phyloP scores from a whole-genome alignment of 2,888 invertebrate species.

The Cotesia congregata region DNA sequence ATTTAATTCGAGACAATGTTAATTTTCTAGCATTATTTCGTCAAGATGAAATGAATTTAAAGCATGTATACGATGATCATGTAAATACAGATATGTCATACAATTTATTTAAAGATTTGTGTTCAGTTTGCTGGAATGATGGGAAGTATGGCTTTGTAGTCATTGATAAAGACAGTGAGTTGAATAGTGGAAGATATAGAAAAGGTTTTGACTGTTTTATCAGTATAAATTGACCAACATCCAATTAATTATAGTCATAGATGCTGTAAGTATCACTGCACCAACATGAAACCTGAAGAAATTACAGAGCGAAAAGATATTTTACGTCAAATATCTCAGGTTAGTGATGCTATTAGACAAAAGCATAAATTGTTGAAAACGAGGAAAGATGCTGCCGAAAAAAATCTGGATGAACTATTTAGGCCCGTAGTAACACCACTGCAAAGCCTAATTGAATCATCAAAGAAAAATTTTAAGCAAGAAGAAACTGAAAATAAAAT shows the following conservation, averaged over 20 bases:
- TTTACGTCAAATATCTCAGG: constrained; percentile 52
- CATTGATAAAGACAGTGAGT: neutral
- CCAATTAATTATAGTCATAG: constrained; percentile 23
- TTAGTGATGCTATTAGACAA: constrained; percentile 26
- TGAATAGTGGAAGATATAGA: constrained; percentile 41
- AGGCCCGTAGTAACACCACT: constrained; percentile 8
- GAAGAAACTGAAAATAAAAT: neutral
- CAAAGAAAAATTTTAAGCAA: constrained; percentile 8
- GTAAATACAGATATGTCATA: constrained; percentile 50
- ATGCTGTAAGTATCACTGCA: neutral
- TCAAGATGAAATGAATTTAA: constrained; percentile 41
- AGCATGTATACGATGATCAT: constrained; percentile 51
- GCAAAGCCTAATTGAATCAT: constrained; percentile 53
- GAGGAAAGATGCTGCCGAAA: neutral
- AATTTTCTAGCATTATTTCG: too few species aligned
- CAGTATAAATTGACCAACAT: constrained; percentile 31
- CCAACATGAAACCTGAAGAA: constrained; percentile 33
- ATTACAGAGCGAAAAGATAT: constrained; percentile 30
- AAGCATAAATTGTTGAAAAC: neutral
- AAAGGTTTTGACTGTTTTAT: constrained; percentile 46
- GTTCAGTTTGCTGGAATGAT: constrained; percentile 49
- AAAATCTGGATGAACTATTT: neutral
- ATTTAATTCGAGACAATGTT: too few species aligned
- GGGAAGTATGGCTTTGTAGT: constrained; percentile 50
- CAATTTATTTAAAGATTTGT: constrained; percentile 46